These are phyloP conservation scores for Alectura lathami DNA, from an alignment of 2,113 vertebrate species.

Conservation along the genomic window DNA sequence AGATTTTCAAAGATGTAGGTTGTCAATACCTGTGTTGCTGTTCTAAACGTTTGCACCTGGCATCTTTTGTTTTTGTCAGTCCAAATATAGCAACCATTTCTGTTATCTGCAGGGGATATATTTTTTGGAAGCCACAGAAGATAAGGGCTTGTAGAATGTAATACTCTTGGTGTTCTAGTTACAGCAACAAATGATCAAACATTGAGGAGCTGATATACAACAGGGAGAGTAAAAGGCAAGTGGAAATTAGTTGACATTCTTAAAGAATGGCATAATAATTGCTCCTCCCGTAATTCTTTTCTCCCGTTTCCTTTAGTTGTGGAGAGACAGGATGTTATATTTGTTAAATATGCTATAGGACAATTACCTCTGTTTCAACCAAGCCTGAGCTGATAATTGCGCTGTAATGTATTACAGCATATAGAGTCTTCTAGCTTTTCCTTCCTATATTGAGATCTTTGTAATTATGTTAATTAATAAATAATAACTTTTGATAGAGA, in stretches of 20 bases:
- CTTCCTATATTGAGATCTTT: slow-evolving; percentile 47
- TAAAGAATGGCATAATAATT: slow-evolving; percentile 38
- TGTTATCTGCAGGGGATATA: neutral
- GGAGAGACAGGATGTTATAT: slow-evolving; percentile 45
- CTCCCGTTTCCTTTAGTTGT: slow-evolving; percentile 6
- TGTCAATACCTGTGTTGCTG: neutral
- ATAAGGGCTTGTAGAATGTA: neutral
- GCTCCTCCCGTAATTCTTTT: slow-evolving; percentile 29
- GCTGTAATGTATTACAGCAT: slow-evolving; percentile 41
- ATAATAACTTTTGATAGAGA: slow-evolving; percentile 61
- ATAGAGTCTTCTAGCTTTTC: slow-evolving; percentile 27
- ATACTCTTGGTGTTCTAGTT: neutral
- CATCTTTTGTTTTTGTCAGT: neutral
- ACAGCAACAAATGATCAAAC: neutral
- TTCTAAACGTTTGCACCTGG: neutral
- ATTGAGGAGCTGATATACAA: neutral
- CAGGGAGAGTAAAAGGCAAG: neutral
- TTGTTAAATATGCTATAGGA: slow-evolving; percentile 48
- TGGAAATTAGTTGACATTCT: neutral
- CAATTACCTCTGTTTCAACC: slow-evolving; percentile 52
- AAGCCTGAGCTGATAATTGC: slow-evolving; percentile 54
- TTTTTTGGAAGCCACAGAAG: neutral
- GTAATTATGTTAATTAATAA: slow-evolving; percentile 67
- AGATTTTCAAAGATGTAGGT: neutral
- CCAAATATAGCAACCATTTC: neutral